A percentile compares a stretch with the other conserved stretches of the same genome.
Evolutionary conservation across 2,888 invertebrate genomes (phyloP).

Genomic region (Stenurella melanura): DNA sequence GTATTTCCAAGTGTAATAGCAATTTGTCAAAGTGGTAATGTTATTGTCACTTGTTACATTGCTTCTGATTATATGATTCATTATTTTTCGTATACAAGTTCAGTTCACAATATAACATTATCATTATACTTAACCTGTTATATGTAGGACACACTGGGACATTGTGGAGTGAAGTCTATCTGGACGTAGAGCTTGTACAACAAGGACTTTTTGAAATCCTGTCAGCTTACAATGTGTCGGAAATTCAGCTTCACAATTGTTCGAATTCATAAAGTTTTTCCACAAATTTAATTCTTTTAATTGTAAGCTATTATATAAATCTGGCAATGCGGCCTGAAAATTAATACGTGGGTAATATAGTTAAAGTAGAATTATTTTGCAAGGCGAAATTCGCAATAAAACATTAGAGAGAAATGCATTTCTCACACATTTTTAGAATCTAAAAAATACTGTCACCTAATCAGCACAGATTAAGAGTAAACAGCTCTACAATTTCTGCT

Average conservation of each 20-base stretch:
- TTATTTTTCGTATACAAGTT: not conserved
- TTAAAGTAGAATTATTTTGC: no score
- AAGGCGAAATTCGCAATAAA: no score
- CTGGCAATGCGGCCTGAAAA: constrained; percentile 73
- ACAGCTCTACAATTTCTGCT: no score
- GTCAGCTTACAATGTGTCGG: constrained; percentile 78
- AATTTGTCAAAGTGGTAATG: no score
- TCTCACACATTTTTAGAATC: no score
- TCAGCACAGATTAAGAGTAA: no score
- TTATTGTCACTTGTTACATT: no score
- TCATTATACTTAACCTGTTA: constrained; percentile 76
- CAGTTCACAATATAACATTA: not conserved
- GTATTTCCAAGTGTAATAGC: no score
- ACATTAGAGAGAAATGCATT: no score
- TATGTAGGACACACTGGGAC: constrained; percentile 80
- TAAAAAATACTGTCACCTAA: no score
- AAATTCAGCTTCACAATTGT: constrained; percentile 79
- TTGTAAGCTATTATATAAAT: constrained; percentile 78
- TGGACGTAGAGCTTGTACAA: constrained; percentile 87
- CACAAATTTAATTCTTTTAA: constrained; percentile 81
- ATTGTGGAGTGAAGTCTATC: constrained; percentile 88
- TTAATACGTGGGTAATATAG: not conserved
- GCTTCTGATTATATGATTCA: not conserved
- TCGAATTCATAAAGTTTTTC: constrained; percentile 80
- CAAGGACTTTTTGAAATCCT: constrained; percentile 87